phyloP scores from a whole-genome alignment of 2,888 invertebrate genomes.

The Macropis europaea region DNA sequence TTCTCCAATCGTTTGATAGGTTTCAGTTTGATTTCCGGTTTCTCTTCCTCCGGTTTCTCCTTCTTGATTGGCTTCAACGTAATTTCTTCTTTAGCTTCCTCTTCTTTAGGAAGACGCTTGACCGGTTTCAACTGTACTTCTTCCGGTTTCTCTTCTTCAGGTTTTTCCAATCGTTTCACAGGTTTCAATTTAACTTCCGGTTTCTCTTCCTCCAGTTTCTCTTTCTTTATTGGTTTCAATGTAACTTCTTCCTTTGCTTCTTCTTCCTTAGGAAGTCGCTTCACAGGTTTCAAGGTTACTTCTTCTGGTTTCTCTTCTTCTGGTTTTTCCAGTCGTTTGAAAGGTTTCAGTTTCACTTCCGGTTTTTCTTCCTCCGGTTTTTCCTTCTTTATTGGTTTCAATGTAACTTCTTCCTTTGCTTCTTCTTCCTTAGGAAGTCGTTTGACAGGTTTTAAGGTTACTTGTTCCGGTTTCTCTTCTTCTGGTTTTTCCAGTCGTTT shows the following conservation, averaged over 20 bases:
- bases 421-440: slow-evolving; percentile 47
- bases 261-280: too few relatives aligned
- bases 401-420: slow-evolving; percentile 54
- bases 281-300: slow-evolving; percentile 54
- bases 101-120: slow-evolving; percentile 59
- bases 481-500: slow-evolving; percentile 38
- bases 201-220: slow-evolving; percentile 55
- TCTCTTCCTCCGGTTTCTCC: slow-evolving; percentile 63
- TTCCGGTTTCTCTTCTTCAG: slow-evolving; percentile 54
- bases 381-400: slow-evolving; percentile 37
- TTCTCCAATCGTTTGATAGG: slow-evolving; percentile 53
- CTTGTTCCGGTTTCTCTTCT: slow-evolving; percentile 63
- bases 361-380: slow-evolving; percentile 38
- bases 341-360: slow-evolving; percentile 12
- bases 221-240: slow-evolving; percentile 61
- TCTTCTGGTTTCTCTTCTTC: slow-evolving; percentile 59
- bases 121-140: slow-evolving; percentile 69
- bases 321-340: too few relatives aligned
- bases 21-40: slow-evolving; percentile 66
- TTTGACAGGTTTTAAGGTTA: slow-evolving; percentile 41
- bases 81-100: slow-evolving; percentile 65
- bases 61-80: slow-evolving; percentile 70
- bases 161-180: slow-evolving; percentile 43
- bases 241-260: slow-evolving; percentile 77
- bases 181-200: slow-evolving; percentile 61